phyloP scores from a whole-genome alignment of 2,888 invertebrate genomes.

The Zygaena filipendulae region DNA sequence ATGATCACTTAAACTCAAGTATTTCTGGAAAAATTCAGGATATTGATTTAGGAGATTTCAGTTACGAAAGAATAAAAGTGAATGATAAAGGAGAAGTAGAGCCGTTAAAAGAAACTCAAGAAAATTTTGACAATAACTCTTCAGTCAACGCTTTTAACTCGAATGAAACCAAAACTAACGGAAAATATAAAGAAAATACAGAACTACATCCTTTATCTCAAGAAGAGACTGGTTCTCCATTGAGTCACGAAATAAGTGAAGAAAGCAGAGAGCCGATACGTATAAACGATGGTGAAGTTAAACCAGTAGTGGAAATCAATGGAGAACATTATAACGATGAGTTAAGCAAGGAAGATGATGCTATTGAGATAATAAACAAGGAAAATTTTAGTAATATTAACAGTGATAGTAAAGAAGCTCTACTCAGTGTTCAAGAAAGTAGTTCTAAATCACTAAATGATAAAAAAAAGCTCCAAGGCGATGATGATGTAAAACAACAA shows the following conservation, averaged over 20 bases:
- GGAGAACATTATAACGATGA: slow-evolving; percentile 30
- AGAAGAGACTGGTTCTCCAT: slow-evolving; percentile 6
- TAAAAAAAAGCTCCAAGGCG: slow-evolving; percentile 20
- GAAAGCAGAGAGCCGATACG: slow-evolving; percentile 24
- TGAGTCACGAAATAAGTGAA: slow-evolving; percentile 19
- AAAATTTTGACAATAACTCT: slow-evolving; percentile 21
- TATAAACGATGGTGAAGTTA: slow-evolving; percentile 46
- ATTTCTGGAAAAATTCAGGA: too few relatives aligned
- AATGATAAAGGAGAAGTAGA: slow-evolving; percentile 31
- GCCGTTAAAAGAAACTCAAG: slow-evolving; percentile 23
- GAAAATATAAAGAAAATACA: slow-evolving; percentile 16
- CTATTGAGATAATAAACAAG: slow-evolving; percentile 22
- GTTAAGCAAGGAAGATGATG: slow-evolving; percentile 22
- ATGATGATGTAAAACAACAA: slow-evolving; percentile 44
- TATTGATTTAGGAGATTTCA: slow-evolving; percentile 34
- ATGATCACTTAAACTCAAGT: too few relatives aligned
- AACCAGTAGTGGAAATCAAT: slow-evolving; percentile 51
- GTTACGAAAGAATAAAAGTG: slow-evolving; percentile 32
- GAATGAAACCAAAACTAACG: slow-evolving; percentile 17
- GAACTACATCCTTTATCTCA: slow-evolving; percentile 4
- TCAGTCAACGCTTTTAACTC: slow-evolving; percentile 19
- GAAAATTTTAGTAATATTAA: slow-evolving; percentile 17
- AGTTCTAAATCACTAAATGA: slow-evolving; percentile 21
- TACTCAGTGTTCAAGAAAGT: slow-evolving; percentile 24
- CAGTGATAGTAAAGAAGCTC: slow-evolving; percentile 28